Conservation (phyloP, 2,113 vertebrate genomes). For the Scalopus aquaticus region DNA sequence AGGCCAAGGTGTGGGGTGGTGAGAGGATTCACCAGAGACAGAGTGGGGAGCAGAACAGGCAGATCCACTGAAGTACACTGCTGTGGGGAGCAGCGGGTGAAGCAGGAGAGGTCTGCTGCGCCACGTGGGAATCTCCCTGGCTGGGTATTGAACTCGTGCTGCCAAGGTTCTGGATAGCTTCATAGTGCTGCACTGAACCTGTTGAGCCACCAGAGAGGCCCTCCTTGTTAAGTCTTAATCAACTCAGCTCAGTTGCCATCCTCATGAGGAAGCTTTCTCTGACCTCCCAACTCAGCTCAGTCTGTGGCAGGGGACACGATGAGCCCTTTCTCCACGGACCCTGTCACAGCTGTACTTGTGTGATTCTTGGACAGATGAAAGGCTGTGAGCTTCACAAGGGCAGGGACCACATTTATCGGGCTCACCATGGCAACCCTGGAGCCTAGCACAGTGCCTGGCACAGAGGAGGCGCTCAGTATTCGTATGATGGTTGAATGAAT, state of each 20-base stretch:
- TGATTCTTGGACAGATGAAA: not conserved
- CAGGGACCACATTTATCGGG: not conserved
- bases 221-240: not conserved
- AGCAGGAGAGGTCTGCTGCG: no score
- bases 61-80: no score
- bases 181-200: no score
- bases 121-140: no score
- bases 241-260: not conserved
- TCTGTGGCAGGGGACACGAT: rapidly evolving
- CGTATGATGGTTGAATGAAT: not conserved
- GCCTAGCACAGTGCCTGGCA: not conserved
- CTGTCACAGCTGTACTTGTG: not conserved
- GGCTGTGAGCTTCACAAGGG: not conserved
- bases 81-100: no score
- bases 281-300: not conserved
- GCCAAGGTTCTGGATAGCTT: no score
- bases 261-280: not conserved
- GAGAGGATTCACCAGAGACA: no score
- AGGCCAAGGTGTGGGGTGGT: no score
- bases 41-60: no score
- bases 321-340: rapidly evolving
- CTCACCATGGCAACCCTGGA: not conserved
- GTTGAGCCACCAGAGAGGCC: no score
- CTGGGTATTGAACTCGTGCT: no score
- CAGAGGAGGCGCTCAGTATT: not conserved